These are phyloP conservation scores for Ceyx cyanopectus DNA, from an alignment of 2,113 vertebrate genomes.

Conservation along the genomic window DNA sequence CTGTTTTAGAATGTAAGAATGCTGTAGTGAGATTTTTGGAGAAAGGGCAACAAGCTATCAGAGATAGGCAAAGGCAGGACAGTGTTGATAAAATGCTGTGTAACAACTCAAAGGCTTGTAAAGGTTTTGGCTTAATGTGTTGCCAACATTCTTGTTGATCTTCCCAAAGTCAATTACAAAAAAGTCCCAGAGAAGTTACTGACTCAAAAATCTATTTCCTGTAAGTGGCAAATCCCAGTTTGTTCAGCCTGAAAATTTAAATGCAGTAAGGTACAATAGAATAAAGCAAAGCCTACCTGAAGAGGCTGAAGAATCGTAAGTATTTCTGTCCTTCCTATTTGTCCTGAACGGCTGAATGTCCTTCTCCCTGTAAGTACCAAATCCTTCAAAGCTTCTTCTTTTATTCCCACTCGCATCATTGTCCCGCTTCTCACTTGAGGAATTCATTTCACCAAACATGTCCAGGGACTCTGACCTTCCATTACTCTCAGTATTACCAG, in stretches of 20 bases:
- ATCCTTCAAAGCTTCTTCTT: slow-evolving; percentile 88
- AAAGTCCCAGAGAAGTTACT: not conserved
- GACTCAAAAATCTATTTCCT: not conserved
- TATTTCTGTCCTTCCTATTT: slow-evolving; percentile 83
- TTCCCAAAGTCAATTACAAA: not conserved
- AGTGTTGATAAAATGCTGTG: not conserved
- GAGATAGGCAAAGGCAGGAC: not conserved
- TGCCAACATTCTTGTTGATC: not conserved
- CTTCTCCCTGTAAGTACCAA: slow-evolving; percentile 90
- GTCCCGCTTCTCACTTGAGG: slow-evolving; percentile 82
- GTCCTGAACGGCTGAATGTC: slow-evolving; percentile 90
- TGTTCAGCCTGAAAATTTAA: not conserved
- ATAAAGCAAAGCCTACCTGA: slow-evolving; percentile 82
- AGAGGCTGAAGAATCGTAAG: slow-evolving; percentile 81
- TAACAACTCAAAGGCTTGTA: not conserved
- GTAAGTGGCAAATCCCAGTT: not conserved
- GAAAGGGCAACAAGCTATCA: not conserved
- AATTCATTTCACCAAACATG: slow-evolving; percentile 85
- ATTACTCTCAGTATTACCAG: slow-evolving; percentile 74
- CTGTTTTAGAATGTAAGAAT: not conserved
- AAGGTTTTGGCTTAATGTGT: not conserved
- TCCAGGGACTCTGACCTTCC: slow-evolving; percentile 81
- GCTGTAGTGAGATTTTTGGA: not conserved
- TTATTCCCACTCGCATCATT: slow-evolving; percentile 83
- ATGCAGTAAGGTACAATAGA: not conserved